Percentiles rank a stretch among this genome's conserved stretches.
Conservation (phyloP, 64 coral and sea anemone species). For the Platygyra sinensis region DNA sequence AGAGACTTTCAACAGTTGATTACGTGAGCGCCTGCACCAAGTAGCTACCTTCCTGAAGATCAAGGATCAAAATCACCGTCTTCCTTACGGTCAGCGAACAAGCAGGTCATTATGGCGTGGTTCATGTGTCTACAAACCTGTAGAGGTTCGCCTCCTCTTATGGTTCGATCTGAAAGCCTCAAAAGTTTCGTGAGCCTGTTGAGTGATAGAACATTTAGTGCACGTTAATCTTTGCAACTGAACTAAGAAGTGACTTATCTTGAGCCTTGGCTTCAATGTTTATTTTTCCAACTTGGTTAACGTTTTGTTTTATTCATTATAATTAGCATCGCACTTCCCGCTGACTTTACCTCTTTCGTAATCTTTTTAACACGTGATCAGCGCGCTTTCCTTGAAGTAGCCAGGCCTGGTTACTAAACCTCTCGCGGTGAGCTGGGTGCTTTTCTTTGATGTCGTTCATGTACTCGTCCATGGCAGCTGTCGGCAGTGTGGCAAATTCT, state of each 20-base stretch:
- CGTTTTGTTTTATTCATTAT: too few relatives aligned
- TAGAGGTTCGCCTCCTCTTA: slow-evolving; percentile 84
- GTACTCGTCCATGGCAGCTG: slow-evolving; percentile 76
- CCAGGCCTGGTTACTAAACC: slow-evolving; percentile 96
- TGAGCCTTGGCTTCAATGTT: too few relatives aligned
- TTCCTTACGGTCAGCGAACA: too few relatives aligned
- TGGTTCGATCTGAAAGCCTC: slow-evolving; percentile 66
- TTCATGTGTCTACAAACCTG: slow-evolving; percentile 51
- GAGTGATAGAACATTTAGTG: not conserved
- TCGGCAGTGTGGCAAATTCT: slow-evolving; percentile 72
- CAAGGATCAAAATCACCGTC: too few relatives aligned
- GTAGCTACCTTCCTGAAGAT: too few relatives aligned
- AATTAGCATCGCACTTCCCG: too few relatives aligned
- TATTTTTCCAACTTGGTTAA: too few relatives aligned
- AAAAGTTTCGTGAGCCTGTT: slow-evolving; percentile 66
- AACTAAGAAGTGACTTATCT: too few relatives aligned
- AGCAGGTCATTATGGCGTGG: not conserved
- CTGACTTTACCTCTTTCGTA: slow-evolving; percentile 58
- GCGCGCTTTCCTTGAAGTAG: slow-evolving; percentile 56
- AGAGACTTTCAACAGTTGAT: too few relatives aligned
- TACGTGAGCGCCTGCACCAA: too few relatives aligned
- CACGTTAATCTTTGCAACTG: not conserved
- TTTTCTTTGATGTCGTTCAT: slow-evolving; percentile 78
- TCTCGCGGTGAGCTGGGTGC: slow-evolving; percentile 76
- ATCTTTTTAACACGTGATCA: slow-evolving; percentile 51